Conservation (phyloP, 2,113 vertebrate species). For the Gobio gobio region DNA sequence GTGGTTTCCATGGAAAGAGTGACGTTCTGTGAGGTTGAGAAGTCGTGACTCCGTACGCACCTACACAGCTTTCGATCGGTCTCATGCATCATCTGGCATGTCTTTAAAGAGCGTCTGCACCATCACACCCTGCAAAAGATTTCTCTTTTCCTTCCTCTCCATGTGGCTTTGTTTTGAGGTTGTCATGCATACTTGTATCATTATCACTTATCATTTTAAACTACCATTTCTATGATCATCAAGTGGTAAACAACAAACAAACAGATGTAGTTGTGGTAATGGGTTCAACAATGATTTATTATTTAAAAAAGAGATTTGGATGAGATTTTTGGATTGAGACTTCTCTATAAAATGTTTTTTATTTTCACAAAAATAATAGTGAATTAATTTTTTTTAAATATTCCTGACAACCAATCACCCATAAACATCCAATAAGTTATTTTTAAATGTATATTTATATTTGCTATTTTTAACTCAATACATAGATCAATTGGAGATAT, state of each 20-base stretch:
- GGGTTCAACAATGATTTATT: not conserved
- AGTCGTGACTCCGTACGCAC: constrained; percentile 19
- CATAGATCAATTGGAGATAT: not conserved
- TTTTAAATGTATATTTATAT: not conserved
- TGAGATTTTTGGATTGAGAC: not conserved
- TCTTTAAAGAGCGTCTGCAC: constrained; percentile 3
- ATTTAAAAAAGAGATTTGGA: not conserved
- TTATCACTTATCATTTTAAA: not conserved
- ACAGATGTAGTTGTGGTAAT: not conserved
- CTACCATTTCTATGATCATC: not conserved
- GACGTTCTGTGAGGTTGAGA: constrained; percentile 19
- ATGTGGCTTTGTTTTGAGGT: not conserved
- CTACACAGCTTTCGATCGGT: not conserved
- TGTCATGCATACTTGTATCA: not conserved
- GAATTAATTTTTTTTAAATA: not conserved
- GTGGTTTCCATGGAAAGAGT: constrained; percentile 44
- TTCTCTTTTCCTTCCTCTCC: not conserved
- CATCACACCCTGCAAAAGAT: not conserved
- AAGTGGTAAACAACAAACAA: not conserved
- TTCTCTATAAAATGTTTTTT: not conserved
- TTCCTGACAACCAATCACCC: not conserved
- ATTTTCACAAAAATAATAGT: not conserved
- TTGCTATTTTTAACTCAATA: not conserved
- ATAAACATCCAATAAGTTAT: not conserved
- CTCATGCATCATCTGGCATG: not conserved